Evolutionary conservation across 2,113 vertebrate genomes (phyloP), one percentile per base, ranked within the genome.

Genomic region (Cryptomyrus ogoouensis): DNA sequence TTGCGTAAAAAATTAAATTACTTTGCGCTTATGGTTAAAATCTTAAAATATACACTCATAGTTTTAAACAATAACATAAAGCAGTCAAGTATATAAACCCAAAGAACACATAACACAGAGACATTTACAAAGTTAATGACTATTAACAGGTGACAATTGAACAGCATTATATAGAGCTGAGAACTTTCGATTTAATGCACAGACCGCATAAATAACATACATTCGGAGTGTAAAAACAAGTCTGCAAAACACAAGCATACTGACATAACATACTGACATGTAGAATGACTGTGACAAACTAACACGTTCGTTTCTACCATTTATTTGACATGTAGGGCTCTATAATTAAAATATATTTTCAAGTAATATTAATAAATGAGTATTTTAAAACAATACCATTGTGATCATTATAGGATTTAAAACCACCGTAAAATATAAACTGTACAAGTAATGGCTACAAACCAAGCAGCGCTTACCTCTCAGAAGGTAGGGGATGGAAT

Each of bases 351-450:
- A 80, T 19, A 80, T 35, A 35, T 80, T 80, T 80, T 80, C 74
- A 80, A 80, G 74, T 80, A 80, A 80, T 80, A 80, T 35, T 80
- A 42, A 80, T 80, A 80, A 80, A 80, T 80, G 31, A 80, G 74
- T 80, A 80, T 70, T 70, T 70, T 70, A 70, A 70, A 70, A 70
- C 74, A 80, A 42, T 80, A 80, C 74, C 5, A 39, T 17, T 42
- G 35, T 80, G 74, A 42, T 42, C 74, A 39, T 39, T 80, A 19
- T 35, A 39, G 35, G 35, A 42, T 80, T 80, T 80, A 80, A 80
- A 80, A 80, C 74, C 35, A 35, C 35, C 5, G 15, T 80, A 80
- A 80, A 80, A 80, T 80, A 80, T 80, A 80, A 80, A 80, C 62
- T 70, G 62, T 70, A 70, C 62, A 70, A 70, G 62, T 70, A 31